phyloP scores from a whole-genome alignment of 2,888 invertebrate species.

The Cheilosia urbana region DNA sequence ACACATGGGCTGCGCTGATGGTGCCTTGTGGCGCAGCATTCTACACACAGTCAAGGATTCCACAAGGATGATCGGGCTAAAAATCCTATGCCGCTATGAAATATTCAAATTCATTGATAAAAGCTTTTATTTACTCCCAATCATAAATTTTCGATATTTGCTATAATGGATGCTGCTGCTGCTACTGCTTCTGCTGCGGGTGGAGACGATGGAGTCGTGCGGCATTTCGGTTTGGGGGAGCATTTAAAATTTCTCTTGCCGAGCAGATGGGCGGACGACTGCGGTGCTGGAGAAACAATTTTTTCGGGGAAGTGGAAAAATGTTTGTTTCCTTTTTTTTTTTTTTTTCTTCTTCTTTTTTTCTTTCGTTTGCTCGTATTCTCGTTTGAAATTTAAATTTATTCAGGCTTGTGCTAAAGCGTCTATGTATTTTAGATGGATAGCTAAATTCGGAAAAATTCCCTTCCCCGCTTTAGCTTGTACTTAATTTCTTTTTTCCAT shows the following conservation, averaged over 20 bases:
- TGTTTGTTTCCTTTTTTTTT: slow-evolving; percentile 18
- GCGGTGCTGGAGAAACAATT: slow-evolving; percentile 43
- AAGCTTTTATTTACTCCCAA: slow-evolving; percentile 76
- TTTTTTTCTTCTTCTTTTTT: background rate
- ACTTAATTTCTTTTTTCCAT: slow-evolving; percentile 63
- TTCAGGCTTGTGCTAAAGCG: slow-evolving; percentile 68
- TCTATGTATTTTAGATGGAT: slow-evolving; percentile 58
- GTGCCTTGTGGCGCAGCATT: slow-evolving; percentile 51
- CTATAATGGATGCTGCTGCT: slow-evolving; percentile 67
- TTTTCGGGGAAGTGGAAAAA: slow-evolving; percentile 56
- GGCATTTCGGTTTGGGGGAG: slow-evolving; percentile 32
- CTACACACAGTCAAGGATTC: slow-evolving; percentile 50
- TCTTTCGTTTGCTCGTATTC: slow-evolving; percentile 23
- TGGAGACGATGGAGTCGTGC: slow-evolving; percentile 17
- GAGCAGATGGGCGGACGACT: slow-evolving; percentile 15
- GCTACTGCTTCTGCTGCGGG: slow-evolving; percentile 25
- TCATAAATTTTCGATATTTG: slow-evolving; percentile 75
- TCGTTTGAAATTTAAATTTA: slow-evolving; percentile 73
- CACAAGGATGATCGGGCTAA: slow-evolving; percentile 66
- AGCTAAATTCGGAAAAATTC: slow-evolving; percentile 65
- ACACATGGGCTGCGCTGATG: slow-evolving; percentile 58
- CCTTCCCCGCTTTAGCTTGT: slow-evolving; percentile 43
- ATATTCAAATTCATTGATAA: slow-evolving; percentile 76
- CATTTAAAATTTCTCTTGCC: slow-evolving; percentile 69
- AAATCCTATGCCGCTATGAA: slow-evolving; percentile 74